Evolutionary conservation across 2,888 invertebrate genomes (phyloP), one percentile per base, ranked within the genome.

Genomic region (Tiliacea citrago): DNA sequence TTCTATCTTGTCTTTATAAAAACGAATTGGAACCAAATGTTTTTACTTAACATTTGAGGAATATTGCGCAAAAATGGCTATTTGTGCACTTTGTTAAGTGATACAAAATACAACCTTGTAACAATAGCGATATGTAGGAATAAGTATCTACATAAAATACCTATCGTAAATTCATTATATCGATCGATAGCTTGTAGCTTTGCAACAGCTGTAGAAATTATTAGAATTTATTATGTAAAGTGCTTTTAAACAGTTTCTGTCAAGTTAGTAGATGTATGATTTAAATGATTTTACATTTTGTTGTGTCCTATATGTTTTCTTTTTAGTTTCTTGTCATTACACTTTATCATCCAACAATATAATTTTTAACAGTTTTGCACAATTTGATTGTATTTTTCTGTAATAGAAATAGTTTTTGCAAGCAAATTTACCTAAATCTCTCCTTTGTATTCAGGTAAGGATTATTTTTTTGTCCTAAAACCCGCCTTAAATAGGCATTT

Each of bases 401-500:
- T 79, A 88, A 91, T 83, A 75, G 82, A 86, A 87, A 88, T 84
- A 86, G 82, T 90, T 91, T 92, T 91, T 91, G 91, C 88, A 81
- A 74, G 72, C 62, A 81, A 87, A 90, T 86, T 86, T 88, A 88
- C 88, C 83, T 82, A 89, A 91, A 88, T 92, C 89, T 88, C 78
- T 76, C 78, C 86, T 91, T 92, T 91, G 86, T 88, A 89, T 91
- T 90, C 95, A 95, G 95, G 95, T 95, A 95, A 90, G 90, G 89
- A 89, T 90, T 81, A 81, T 82, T 87, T 89, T 92, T 91, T 90
- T 82, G 85, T 79, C 74, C 71, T 73, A 70, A 67, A 76, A 63
- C 49, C 73, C 13, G 7, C 18, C 13, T 18, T 10, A 16, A 6
- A 39, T 7, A 29, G 3, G 8, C 0, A 81, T 71, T 73, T 29